Percentiles rank a stretch among this genome's conserved stretches.
Evolutionary conservation across 2,888 invertebrate genomes (phyloP).

Genomic region (Ariolimax columbianus): DNA sequence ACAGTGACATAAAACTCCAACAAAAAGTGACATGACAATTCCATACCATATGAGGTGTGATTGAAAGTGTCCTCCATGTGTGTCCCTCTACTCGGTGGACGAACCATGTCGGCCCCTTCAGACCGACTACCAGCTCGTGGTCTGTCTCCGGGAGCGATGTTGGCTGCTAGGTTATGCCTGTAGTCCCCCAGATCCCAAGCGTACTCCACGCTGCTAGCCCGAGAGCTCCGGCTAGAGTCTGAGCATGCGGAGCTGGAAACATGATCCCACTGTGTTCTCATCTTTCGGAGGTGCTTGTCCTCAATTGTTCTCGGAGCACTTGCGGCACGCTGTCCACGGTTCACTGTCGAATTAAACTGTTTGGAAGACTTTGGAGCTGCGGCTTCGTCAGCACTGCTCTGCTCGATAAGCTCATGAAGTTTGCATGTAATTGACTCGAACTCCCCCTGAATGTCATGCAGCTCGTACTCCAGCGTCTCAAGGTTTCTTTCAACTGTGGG

Average conservation of each 20-base stretch:
- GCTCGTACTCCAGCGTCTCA: conserved; percentile 64
- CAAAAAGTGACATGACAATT: too few species aligned
- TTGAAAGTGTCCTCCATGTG: not conserved
- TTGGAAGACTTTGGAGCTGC: conserved; percentile 28
- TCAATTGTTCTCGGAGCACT: conserved; percentile 40
- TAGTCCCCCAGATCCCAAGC: conserved; percentile 67
- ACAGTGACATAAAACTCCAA: too few species aligned
- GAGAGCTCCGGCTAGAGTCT: conserved; percentile 55
- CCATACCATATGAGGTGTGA: conserved; percentile 1
- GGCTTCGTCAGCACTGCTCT: conserved; percentile 27
- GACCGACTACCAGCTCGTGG: conserved; percentile 25
- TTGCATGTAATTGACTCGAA: conserved; percentile 68
- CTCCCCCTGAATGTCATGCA: conserved; percentile 70
- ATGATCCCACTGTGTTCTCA: conserved; percentile 56
- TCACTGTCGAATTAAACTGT: not conserved
- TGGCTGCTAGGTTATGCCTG: conserved; percentile 1
- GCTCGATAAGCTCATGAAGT: conserved; percentile 64
- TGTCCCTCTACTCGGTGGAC: not conserved
- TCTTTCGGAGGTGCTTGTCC: conserved; percentile 48
- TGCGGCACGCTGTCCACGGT: conserved; percentile 17
- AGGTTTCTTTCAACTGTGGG: conserved; percentile 62
- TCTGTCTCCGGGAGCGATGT: conserved; percentile 29
- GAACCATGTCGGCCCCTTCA: not conserved
- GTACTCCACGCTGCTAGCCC: conserved; percentile 63
- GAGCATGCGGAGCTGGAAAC: conserved; percentile 56